These are phyloP conservation scores for Acronicta leporina DNA, from an alignment of 2,888 invertebrate genomes.

Conservation along the genomic window DNA sequence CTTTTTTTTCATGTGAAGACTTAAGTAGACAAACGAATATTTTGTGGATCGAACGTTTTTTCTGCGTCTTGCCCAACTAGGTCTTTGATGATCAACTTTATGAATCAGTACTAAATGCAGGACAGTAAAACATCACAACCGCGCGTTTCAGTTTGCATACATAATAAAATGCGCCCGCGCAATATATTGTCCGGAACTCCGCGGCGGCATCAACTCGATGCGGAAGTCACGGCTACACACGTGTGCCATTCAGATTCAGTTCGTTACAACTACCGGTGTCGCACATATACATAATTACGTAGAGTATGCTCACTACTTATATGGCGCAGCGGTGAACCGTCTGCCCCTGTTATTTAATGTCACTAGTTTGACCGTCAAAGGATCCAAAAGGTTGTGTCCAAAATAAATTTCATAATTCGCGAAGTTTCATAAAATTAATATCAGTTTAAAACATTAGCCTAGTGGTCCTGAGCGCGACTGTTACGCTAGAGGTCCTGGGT, in stretches of 20 bases:
- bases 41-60: no score
- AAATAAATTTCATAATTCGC: no score
- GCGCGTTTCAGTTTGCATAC: neutral
- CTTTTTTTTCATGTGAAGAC: no score
- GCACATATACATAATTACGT: neutral
- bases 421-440: neutral
- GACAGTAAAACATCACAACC: neutral
- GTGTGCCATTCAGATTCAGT: slow-evolving; percentile 25
- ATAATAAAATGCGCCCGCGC: slow-evolving; percentile 6
- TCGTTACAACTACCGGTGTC: slow-evolving; percentile 22
- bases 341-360: neutral
- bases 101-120: no score
- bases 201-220: slow-evolving; percentile 15
- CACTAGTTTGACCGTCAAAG: neutral
- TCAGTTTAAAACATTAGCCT: no score
- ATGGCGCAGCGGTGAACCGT: neutral
- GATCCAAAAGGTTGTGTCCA: no score
- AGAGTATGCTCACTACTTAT: neutral
- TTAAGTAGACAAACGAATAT: no score
- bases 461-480: no score
- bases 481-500: no score
- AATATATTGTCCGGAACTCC: slow-evolving; percentile 1
- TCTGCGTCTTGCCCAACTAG: no score
- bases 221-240: slow-evolving; percentile 28
- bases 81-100: no score